Base-by-base conservation (phyloP, 2,797 vertebrate genomes). In the Coregonus ussuriensis region DNA sequence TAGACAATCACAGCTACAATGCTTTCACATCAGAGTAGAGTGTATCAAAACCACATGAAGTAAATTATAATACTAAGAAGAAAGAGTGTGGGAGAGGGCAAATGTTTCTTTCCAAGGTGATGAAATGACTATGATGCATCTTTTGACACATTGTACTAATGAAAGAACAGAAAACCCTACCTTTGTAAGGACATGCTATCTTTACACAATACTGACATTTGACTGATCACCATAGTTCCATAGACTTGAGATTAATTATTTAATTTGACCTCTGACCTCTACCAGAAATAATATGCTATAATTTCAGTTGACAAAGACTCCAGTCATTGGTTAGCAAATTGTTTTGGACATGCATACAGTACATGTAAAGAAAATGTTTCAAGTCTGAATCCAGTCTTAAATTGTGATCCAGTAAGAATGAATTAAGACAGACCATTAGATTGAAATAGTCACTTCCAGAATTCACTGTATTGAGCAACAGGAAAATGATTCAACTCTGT, bases 1-100 rank as follows among this genome's bases (percentile, higher is more conserved):
- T 77, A 83, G 74, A 82, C 69, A 72, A 37, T 65, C 6, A 51
- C 33, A 7, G n/a, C 68, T 33, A 53, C 76, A 81, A 84, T 71
- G 35, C 81, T 56, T 73, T 81, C 72, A 65, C 62, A 41, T 65
- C 9, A 37, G 4, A 63, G 31, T 41, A 7, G 35, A 25, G 66
- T 66, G 75, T 78, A 69, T 74, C 31, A 51, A 47, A 37, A 35
- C 14, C 47, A 51, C 4, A 16, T 11, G 13, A 33, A 9, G 16
- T 69, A n/a, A 62, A 65, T 35, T 14, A 41, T 74, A 47, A 47
- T 47, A 47, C 41, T 47, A 13, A 13, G 41, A 47, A 47, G 41
- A 3, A 47, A 13, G 41, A 59, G n/a, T 59, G n/a, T 18, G 6
- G 56, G 6, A 21, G 16, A 68, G 33, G 31, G 14, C 66, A 68